Conservation (phyloP, 1,140 invertebrate genomes). For the Calephelis virginiensis region DNA sequence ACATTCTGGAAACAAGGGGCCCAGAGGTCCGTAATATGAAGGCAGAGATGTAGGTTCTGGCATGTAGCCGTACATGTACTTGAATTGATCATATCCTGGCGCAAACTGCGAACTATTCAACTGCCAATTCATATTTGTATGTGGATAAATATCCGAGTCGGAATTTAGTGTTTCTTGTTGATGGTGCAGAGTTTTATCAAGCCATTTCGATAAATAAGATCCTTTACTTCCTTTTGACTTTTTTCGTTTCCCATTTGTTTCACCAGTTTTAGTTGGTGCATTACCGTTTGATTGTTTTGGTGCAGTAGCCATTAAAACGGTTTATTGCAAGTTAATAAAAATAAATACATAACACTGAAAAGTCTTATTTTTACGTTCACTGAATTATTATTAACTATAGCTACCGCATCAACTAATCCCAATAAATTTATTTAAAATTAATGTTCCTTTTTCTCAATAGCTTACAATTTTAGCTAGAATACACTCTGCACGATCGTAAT, state of each 20-base stretch:
- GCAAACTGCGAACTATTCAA: constrained; percentile 52
- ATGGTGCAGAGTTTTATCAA: constrained; percentile 65
- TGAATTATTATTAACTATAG: neutral
- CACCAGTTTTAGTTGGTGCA: constrained; percentile 55
- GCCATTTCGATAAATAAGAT: constrained; percentile 66
- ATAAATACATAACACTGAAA: constrained; percentile 5
- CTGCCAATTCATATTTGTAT: constrained; percentile 54
- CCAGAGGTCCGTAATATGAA: constrained; percentile 50
- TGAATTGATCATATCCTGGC: constrained; percentile 58
- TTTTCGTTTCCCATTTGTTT: constrained; percentile 65
- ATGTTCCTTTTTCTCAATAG: neutral
- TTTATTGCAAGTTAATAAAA: constrained; percentile 24
- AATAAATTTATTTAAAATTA: neutral
- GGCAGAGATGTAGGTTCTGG: constrained; percentile 60
- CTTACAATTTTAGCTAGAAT: neutral
- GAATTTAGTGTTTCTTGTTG: constrained; percentile 55
- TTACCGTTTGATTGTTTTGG: constrained; percentile 63
- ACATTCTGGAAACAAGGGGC: constrained; percentile 52
- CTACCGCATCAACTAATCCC: neutral
- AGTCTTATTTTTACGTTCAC: neutral
- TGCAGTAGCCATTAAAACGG: constrained; percentile 57
- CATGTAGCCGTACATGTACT: constrained; percentile 51
- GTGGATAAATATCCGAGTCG: constrained; percentile 52
- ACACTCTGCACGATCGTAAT: neutral
- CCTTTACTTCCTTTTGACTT: constrained; percentile 59